Evolutionary conservation across 2,113 vertebrate species (phyloP).

Genomic region (Chlorocebus sabaeus): DNA sequence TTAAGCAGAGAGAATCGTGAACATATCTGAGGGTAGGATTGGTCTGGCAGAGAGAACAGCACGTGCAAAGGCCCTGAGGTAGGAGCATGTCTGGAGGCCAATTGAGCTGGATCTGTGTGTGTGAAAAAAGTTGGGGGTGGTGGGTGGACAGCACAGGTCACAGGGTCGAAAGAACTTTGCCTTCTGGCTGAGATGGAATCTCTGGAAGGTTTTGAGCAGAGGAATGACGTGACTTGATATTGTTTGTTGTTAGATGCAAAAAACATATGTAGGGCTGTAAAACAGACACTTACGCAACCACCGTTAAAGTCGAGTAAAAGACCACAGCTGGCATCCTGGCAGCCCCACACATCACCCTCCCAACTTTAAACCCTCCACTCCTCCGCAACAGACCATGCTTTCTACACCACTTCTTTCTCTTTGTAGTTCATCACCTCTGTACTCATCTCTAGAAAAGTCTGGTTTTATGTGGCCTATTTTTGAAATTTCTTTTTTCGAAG

Average conservation of each 20-base stretch:
- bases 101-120: rapidly evolving
- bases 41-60: too few relatives aligned
- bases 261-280: not conserved
- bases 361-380: not conserved
- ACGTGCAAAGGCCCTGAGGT: not conserved
- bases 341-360: not conserved
- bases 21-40: too few relatives aligned
- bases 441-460: too few relatives aligned
- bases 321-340: too few relatives aligned
- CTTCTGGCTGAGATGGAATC: not conserved
- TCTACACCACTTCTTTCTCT: not conserved
- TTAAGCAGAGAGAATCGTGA: too few relatives aligned
- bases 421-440: not conserved
- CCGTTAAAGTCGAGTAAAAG: not conserved
- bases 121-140: not conserved
- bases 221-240: not conserved
- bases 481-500: too few relatives aligned
- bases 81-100: not conserved
- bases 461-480: not conserved
- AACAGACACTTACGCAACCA: not conserved
- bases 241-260: not conserved
- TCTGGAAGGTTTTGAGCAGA: not conserved
- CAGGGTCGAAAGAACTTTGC: not conserved
- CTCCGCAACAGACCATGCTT: not conserved
- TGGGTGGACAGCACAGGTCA: not conserved